Evolutionary conservation across 1,140 invertebrate genomes (phyloP).

Genomic region (Steinernema feltiae): DNA sequence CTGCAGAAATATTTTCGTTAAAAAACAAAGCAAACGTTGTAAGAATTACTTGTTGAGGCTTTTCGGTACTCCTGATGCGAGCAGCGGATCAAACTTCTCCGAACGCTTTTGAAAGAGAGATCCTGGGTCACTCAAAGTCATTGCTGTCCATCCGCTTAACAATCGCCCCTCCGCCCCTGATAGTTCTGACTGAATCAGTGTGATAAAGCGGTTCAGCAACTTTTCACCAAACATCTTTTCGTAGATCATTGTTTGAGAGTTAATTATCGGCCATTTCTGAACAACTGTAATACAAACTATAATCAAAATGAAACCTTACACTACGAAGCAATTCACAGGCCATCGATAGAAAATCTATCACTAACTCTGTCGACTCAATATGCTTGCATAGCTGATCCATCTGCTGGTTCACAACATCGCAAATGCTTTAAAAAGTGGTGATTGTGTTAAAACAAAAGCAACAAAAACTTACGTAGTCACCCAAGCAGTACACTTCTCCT

Average conservation of each 20-base stretch:
- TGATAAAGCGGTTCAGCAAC: background rate
- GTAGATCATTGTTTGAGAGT: background rate
- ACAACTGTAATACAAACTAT: background rate
- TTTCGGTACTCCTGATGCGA: background rate
- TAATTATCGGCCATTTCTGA: background rate
- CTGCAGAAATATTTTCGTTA: background rate
- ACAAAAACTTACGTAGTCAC: background rate
- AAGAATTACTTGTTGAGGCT: background rate
- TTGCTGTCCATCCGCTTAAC: background rate
- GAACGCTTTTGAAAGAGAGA: background rate
- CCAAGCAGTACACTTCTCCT: background rate
- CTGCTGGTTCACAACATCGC: background rate
- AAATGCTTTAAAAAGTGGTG: background rate
- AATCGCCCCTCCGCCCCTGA: background rate
- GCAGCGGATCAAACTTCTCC: background rate
- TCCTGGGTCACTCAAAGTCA: background rate
- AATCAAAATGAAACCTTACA: background rate
- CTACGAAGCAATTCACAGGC: background rate
- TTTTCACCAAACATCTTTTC: background rate
- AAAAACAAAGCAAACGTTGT: too few species aligned
- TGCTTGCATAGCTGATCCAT: background rate
- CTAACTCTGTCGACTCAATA: background rate
- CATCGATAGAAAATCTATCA: background rate
- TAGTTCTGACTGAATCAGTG: background rate
- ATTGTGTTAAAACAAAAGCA: too few species aligned